phyloP scores from a whole-genome alignment of 2,113 vertebrate genomes.

The Calidris pugnax region DNA sequence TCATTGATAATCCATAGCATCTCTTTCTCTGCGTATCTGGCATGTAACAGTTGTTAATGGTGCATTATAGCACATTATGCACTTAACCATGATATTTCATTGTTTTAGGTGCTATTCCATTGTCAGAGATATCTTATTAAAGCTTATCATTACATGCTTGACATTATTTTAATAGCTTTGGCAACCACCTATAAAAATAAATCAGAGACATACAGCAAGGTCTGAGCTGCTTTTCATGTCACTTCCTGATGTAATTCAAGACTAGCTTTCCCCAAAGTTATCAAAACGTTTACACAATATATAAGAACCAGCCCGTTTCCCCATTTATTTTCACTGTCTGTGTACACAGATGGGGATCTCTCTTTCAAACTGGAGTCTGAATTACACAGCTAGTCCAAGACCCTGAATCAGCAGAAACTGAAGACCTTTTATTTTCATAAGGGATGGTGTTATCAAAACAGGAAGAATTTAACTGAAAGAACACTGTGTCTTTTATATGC shows the following conservation, averaged over 20 bases:
- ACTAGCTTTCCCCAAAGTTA: background rate
- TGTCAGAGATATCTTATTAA: background rate
- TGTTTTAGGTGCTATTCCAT: background rate
- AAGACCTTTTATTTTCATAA: background rate
- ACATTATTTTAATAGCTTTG: constrained; percentile 12
- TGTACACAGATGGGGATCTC: background rate
- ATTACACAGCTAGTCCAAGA: background rate
- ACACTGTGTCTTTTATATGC: constrained; percentile 2
- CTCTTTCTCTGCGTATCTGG: background rate
- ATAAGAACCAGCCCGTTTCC: background rate
- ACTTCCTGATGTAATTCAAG: background rate
- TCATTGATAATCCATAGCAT: background rate
- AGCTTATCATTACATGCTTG: background rate
- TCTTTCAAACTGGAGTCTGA: background rate
- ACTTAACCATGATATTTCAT: background rate
- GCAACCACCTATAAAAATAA: background rate
- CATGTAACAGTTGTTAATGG: background rate
- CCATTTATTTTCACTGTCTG: background rate
- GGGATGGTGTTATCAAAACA: constrained; percentile 14
- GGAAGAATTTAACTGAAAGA: constrained; percentile 26
- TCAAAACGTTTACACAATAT: background rate
- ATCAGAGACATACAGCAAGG: background rate
- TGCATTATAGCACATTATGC: background rate
- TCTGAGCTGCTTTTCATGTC: background rate
- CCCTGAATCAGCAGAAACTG: constrained; percentile 4